Evolutionary conservation across 1,140 invertebrate genomes (phyloP).

Genomic region (Pteromalus puparum): DNA sequence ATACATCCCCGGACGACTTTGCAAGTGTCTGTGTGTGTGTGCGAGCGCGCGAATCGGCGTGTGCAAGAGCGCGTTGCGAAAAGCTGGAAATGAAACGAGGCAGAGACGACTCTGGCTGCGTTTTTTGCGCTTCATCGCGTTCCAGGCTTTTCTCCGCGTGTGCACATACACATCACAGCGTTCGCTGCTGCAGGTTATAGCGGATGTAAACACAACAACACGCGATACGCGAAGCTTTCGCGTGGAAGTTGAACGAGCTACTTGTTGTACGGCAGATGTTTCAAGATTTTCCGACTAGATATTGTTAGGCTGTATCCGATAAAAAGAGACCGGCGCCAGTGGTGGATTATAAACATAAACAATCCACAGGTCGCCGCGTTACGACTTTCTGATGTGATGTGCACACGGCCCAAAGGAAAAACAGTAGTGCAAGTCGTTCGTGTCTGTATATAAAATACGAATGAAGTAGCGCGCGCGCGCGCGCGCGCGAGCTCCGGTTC

Average conservation of each 20-base stretch:
- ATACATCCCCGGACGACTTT: neutral
- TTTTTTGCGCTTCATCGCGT: neutral
- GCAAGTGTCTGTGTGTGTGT: neutral
- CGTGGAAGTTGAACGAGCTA: too few relatives aligned
- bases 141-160: neutral
- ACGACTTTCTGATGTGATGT: too few relatives aligned
- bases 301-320: too few relatives aligned
- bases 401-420: neutral
- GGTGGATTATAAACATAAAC: neutral
- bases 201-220: too few relatives aligned
- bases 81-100: conserved; percentile 10
- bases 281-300: too few relatives aligned
- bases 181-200: neutral
- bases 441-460: neutral
- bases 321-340: neutral
- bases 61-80: neutral
- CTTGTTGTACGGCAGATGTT: too few relatives aligned
- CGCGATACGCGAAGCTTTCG: too few relatives aligned
- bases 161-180: neutral
- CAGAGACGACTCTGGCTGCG: neutral
- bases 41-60: neutral
- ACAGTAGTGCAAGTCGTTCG: neutral
- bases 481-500: neutral
- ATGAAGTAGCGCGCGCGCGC: neutral
- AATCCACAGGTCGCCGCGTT: neutral